Evolutionary conservation across 2,797 vertebrate species (phyloP), one percentile per base, ranked within the genome.

Genomic region (Hemitrygon akajei): DNA sequence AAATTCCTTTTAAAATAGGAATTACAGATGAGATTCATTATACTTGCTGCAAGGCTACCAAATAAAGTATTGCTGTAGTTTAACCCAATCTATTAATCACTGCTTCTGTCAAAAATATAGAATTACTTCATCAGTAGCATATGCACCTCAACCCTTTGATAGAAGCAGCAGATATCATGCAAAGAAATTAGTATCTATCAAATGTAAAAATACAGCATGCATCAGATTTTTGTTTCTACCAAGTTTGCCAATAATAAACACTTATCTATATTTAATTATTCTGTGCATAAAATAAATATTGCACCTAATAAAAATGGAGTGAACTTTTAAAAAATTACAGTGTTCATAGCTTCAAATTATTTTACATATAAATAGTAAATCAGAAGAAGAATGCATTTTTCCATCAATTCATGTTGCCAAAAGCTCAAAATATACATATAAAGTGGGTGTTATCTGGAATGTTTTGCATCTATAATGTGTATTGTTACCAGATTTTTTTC

Each of bases 71-170:
- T 27, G 40, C 22, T 93, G 71, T 75, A 47, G 71, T 47, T 93
- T 58, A 37, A 56, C n/a, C 71, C 40, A 56, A 73, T 76, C 91
- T 93, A 76, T 93, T 93, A 93, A 93, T 93, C 91, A 93, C 76
- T 76, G 37, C 69, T 75, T 93, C 91, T 75, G 91, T 75, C 73
- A 93, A 93, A 93, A 76, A 92, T 92, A 93, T 76, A 66, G 66
- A 89, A 89, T 89, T 89, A 69, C 86, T 89, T 89, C 63, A 89
- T 76, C 91, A 76, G 91, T 58, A 30, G 27, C 91, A n/a, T 76
- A 76, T 56, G 71, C 7, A 93, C 6, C 22, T 75, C 40, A 56
- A 27, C 58, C 40, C 71, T 93, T 76, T 93, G 71, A 93, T 93
- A 40, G 14, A 37, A 75, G 71, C 71, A 76, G 27, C 27, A 93